Percentiles rank a stretch among this genome's conserved stretches.
phyloP scores from a whole-genome alignment of 2,113 vertebrate genomes.

The Delphinapterus leucas region DNA sequence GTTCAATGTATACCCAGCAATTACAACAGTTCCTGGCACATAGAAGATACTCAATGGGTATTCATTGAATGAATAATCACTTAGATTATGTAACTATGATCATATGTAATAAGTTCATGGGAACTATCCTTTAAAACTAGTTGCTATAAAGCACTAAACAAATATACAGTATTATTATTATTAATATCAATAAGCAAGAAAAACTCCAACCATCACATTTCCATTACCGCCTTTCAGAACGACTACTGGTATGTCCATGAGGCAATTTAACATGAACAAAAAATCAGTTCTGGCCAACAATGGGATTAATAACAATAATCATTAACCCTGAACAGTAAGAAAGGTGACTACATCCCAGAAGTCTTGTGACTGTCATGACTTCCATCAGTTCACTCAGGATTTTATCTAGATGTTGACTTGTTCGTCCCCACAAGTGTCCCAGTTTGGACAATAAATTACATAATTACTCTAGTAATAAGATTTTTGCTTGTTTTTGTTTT shows the following conservation, averaged over 20 bases:
- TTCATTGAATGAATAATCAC: background rate
- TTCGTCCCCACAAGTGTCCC: background rate
- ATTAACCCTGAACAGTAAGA: background rate
- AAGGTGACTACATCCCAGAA: background rate
- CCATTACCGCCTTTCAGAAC: background rate
- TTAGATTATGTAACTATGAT: background rate
- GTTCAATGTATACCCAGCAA: background rate
- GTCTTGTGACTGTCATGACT: background rate
- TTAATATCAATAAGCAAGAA: background rate
- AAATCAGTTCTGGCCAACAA: background rate
- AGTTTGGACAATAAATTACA: background rate
- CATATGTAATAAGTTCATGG: background rate
- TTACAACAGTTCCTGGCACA: background rate
- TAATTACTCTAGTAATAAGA: background rate
- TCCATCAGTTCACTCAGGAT: background rate
- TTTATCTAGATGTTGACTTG: background rate
- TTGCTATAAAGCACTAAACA: background rate
- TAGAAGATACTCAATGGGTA: background rate
- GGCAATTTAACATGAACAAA: background rate
- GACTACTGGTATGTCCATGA: background rate
- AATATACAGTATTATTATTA: background rate
- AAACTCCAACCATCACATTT: background rate
- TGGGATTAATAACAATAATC: background rate
- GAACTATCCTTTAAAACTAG: background rate
- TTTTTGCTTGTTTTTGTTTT: background rate